Conservation (phyloP, 1,140 invertebrate genomes). For the Brevipalpus yothersi region DNA sequence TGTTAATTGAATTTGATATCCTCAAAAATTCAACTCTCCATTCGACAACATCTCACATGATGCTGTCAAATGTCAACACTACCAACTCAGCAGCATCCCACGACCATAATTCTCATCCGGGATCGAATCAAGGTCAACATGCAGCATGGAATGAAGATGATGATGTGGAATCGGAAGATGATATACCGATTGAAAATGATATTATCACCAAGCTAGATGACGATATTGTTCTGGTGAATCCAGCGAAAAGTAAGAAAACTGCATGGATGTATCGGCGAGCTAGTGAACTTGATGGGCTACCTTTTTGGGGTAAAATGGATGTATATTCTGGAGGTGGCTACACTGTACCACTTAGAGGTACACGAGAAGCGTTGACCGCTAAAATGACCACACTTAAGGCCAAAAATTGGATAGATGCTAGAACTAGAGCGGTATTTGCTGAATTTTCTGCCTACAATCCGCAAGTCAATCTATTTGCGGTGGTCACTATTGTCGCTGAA, state of each 20-base stretch:
- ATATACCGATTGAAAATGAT: background rate
- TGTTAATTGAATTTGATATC: too few species aligned
- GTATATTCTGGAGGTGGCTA: constrained; percentile 31
- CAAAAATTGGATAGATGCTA: constrained; percentile 27
- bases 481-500: constrained; percentile 25
- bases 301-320: constrained; percentile 22
- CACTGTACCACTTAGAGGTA: constrained; percentile 23
- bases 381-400: constrained; percentile 19
- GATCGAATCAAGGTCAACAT: constrained; percentile 1
- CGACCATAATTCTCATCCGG: constrained; percentile 9
- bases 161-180: background rate
- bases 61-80: too few species aligned
- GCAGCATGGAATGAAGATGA: background rate
- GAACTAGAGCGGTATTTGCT: constrained; percentile 28
- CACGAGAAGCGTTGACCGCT: constrained; percentile 15
- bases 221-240: constrained; percentile 7
- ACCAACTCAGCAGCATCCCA: too few species aligned
- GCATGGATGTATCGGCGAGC: constrained; percentile 20
- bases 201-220: background rate
- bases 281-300: constrained; percentile 21
- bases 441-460: constrained; percentile 33
- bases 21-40: too few species aligned
- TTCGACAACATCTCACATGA: too few species aligned
- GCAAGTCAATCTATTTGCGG: constrained; percentile 26
- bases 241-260: constrained; percentile 12